Conservation (phyloP, 2,888 invertebrate genomes). For the Seira sanloemensis region DNA sequence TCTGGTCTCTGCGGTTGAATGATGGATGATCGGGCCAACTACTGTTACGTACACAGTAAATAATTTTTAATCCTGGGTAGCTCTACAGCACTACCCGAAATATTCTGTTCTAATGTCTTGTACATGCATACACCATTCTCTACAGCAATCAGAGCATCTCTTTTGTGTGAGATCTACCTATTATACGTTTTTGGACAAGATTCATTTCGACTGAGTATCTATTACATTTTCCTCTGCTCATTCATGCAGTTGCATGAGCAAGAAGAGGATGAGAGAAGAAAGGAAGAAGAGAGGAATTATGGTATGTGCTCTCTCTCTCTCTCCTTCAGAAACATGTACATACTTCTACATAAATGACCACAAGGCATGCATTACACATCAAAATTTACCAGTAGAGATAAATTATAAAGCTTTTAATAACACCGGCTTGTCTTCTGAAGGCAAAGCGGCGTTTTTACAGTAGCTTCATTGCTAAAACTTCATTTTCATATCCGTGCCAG, state of each 20-base stretch:
- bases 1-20: constrained; percentile 52
- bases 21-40: constrained; percentile 49
- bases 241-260: background rate
- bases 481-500: constrained; percentile 46
- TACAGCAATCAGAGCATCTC: background rate
- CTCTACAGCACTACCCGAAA: background rate
- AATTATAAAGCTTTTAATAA: constrained; percentile 64
- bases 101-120: background rate
- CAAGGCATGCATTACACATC: constrained; percentile 62
- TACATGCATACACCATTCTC: background rate
- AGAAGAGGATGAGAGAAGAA: background rate
- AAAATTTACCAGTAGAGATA: constrained; percentile 57
- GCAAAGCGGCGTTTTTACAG: constrained; percentile 50
- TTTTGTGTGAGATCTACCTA: background rate
- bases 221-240: constrained; percentile 4
- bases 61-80: background rate
- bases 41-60: constrained; percentile 21
- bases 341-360: constrained; percentile 49
- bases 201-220: constrained; percentile 1
- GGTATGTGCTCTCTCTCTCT: constrained; percentile 19
- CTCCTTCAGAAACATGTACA: constrained; percentile 9
- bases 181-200: background rate
- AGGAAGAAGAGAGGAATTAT: constrained; percentile 33
- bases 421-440: constrained; percentile 37
- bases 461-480: constrained; percentile 46